Evolutionary conservation across 2,113 vertebrate genomes (phyloP), one percentile per base, ranked within the genome.

Genomic region (Rhadina sibilatrix): DNA sequence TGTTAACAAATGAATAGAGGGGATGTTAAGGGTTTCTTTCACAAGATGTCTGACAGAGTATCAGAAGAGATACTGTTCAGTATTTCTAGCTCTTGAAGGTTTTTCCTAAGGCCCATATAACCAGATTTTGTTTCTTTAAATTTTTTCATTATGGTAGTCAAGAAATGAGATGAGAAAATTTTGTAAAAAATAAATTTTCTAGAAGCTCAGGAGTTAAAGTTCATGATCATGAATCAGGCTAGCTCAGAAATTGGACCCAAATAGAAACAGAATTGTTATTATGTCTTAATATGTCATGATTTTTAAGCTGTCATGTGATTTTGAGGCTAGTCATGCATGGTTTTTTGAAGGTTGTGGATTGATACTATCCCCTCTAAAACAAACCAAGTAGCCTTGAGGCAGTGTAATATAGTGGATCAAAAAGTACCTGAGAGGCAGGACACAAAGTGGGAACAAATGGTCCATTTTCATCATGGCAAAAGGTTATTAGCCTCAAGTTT

Each of bases 401-500:
- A 90, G 47, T 88, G 91, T 93, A 91, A 83, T 96, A 91, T 74
- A 37, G 38, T 85, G 82, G 82, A 88, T 96, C 87, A 95, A 96
- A 90, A 96, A 91, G 69, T 91, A 87, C 70, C 87, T 93, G 82
- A 96, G 90, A 94, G 87, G 91, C 90, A 83, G 71, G 78, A 91
- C 71, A 91, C 70, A 96, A 75, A 96, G 63, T 24, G 5, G 68
- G 66, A 95, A 66, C 66, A 93, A 96, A 96, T 85, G 78, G 70
- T 77, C 40, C 63, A 38, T 96, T 97, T 95, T 93, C 84, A 83
- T 93, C 33, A 65, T 59, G 82, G 84, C 93, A 85, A 96, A 91
- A 96, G 89, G 89, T 96, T 96, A 96, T 96, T 91, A 91, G 81
- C 54, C 95, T 85, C 70, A 89, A 59, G 38, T 94, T 94, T 90